Evolutionary conservation across 2,113 vertebrate species (phyloP).

Genomic region (Centropus unirufus): DNA sequence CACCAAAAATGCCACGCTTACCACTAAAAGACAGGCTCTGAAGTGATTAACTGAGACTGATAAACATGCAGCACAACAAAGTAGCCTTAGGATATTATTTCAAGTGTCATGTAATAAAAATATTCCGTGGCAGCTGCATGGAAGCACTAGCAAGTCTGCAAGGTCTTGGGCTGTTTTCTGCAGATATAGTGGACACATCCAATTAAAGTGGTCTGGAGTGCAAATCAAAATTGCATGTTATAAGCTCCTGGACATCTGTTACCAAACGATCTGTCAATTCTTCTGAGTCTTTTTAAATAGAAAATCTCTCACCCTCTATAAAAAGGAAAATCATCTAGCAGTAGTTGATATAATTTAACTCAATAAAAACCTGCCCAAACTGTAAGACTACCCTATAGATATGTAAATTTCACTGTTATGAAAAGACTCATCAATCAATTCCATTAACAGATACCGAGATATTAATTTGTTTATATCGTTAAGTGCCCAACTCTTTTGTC

Average conservation of each 20-base stretch:
- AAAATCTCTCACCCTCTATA: neutral
- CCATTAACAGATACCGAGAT: neutral
- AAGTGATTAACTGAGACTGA: neutral
- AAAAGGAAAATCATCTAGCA: neutral
- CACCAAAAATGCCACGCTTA: neutral
- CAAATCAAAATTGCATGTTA: neutral
- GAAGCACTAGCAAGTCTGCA: neutral
- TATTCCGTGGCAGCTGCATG: neutral
- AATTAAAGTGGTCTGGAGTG: neutral
- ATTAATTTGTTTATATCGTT: neutral
- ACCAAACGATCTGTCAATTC: slow-evolving; percentile 5
- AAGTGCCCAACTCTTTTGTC: neutral
- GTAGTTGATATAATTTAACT: neutral
- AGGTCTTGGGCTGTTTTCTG: neutral
- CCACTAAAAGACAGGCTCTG: neutral
- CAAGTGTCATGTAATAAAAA: neutral
- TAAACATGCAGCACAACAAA: neutral
- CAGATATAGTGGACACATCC: neutral
- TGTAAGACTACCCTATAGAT: neutral
- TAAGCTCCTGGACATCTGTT: neutral
- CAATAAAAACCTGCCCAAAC: neutral
- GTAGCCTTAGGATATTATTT: neutral
- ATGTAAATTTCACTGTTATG: neutral
- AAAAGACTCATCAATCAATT: neutral
- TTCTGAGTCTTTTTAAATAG: neutral